Conservation (phyloP, 2,888 invertebrate genomes). For the Mythimna impura region DNA sequence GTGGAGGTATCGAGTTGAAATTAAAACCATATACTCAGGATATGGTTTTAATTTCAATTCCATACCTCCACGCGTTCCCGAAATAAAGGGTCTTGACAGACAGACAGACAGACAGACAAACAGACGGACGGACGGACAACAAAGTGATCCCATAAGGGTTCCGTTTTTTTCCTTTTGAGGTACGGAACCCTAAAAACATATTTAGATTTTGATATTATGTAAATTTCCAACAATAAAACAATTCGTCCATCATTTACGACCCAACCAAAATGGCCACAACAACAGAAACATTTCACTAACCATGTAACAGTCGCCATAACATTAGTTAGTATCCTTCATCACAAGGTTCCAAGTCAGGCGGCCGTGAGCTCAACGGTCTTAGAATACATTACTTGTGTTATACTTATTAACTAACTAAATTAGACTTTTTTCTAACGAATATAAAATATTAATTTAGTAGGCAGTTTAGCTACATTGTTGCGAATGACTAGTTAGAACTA, state of each 20-base stretch:
- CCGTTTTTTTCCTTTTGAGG: no score
- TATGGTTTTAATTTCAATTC: no score
- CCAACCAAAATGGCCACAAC: neutral
- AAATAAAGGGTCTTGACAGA: no score
- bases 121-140: no score
- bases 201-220: no score
- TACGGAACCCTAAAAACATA: no score
- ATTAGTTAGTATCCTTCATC: conserved; percentile 45
- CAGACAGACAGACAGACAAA: no score
- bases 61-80: no score
- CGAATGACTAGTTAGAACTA: neutral
- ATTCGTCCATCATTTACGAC: conserved; percentile 12
- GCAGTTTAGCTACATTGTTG: neutral
- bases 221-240: neutral
- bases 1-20: no score
- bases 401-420: conserved; percentile 31
- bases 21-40: no score
- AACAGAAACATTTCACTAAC: conserved; percentile 16
- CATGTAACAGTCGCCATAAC: conserved; percentile 21
- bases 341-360: conserved; percentile 41
- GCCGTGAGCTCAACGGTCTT: conserved; percentile 43
- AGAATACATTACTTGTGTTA: conserved; percentile 52
- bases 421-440: conserved; percentile 36
- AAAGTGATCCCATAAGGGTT: no score
- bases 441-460: conserved; percentile 13